Base-by-base conservation (phyloP, 1,140 invertebrate genomes). In the Drosophila ohnishii region DNA sequence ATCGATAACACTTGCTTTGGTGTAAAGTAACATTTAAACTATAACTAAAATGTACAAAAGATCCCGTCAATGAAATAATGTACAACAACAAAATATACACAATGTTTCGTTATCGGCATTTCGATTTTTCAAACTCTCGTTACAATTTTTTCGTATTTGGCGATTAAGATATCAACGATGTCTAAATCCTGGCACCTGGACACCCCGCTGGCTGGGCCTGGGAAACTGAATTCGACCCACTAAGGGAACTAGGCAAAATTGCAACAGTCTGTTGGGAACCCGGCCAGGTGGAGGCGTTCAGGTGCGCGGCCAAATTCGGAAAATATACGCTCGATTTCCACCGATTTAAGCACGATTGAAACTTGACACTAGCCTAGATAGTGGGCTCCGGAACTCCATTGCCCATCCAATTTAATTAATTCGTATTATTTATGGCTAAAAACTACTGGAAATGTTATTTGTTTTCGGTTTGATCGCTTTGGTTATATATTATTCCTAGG, bases 231-330 rank as follows among this genome's bases (percentile, higher is more conserved):
- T 85, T 85, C 78, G 69, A 85, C 82, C 82, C 79, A 82, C 83
- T 85, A 85, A 85, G 82, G 82, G 82, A 85, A 87, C 83, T 85
- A 82, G 82, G 82, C 78, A 81, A 87, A 85, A 87, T 85, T 59
- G 66, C 73, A 80, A 81, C 78, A 81, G 59, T 80, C 73, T 81
- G 78, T 81, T 76, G 72, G 64, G 13, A 57, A 47, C 67, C 83
- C 65, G 75, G 25, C 63, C 75, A 78, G 50, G 55, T 50, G 37
- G 51, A 48, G 50, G 69, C 35, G 34, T 62, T 22, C 39, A 30
- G 45, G 22, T 16, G 48, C 39, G n/a, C 30, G 19, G 59, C 67
- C 58, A 57, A 67, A 65, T 16, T 2, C 50, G 69, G 19, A 50
- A 67, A 58, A 60, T 39, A 47, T 28, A 14, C 19, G 19, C 34